These are phyloP conservation scores for Caenorhabditis virilis DNA, from an alignment of 2,888 invertebrate genomes.

Conservation along the genomic window DNA sequence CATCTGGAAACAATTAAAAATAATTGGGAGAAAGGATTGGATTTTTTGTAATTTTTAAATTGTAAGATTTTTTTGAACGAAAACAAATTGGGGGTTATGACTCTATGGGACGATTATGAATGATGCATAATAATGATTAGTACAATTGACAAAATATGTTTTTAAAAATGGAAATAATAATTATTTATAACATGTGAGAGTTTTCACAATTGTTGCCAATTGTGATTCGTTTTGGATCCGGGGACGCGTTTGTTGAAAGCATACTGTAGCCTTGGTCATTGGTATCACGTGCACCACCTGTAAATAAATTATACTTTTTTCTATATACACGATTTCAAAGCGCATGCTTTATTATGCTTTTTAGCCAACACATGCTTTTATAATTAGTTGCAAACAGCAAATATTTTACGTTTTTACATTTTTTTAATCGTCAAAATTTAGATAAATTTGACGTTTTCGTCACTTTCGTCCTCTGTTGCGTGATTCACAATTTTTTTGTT, in stretches of 20 bases:
- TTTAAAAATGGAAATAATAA: constrained; percentile 1
- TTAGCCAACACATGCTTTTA: too few relatives aligned
- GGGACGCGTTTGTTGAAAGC: constrained; percentile 52
- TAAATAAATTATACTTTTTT: constrained; percentile 4
- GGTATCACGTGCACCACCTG: constrained; percentile 33
- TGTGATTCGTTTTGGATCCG: constrained; percentile 50
- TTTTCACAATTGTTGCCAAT: constrained; percentile 55
- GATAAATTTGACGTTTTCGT: constrained; percentile 38
- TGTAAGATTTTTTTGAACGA: too few relatives aligned
- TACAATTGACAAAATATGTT: too few relatives aligned
- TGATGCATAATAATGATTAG: too few relatives aligned
- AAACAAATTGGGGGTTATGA: too few relatives aligned
- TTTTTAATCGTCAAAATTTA: constrained; percentile 7
- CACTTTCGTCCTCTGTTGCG: constrained; percentile 18
- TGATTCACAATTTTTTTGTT: constrained; percentile 4
- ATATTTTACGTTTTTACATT: constrained; percentile 7
- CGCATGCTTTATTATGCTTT: background rate
- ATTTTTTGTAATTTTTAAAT: too few relatives aligned
- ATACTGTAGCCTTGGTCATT: constrained; percentile 55
- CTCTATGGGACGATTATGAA: too few relatives aligned
- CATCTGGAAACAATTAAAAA: too few relatives aligned
- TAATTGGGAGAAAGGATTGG: too few relatives aligned
- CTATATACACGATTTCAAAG: background rate
- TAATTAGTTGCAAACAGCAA: constrained; percentile 11
- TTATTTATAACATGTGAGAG: constrained; percentile 51